phyloP scores from a whole-genome alignment of 1,140 invertebrate species.

The Zaprionus inermis region DNA sequence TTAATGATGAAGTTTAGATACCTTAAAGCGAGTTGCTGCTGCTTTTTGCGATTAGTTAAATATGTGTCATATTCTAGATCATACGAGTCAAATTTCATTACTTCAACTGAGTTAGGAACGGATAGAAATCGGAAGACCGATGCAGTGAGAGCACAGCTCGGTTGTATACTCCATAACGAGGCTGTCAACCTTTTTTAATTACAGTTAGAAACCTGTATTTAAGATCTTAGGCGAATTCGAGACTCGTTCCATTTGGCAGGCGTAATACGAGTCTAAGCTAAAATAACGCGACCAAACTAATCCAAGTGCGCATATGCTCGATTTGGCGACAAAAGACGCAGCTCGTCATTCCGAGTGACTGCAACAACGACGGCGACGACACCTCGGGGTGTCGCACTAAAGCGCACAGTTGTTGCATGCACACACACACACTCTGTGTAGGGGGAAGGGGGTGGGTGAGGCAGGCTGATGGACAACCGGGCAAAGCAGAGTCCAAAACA shows the following conservation, averaged over 20 bases:
- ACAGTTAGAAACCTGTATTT: slow-evolving; percentile 11
- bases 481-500: slow-evolving; percentile 47
- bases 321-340: slow-evolving; percentile 40
- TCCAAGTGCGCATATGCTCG: slow-evolving; percentile 73
- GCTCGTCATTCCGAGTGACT: slow-evolving; percentile 67
- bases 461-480: slow-evolving; percentile 50
- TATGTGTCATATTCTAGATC: too few species aligned
- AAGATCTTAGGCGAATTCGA: neutral
- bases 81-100: too few species aligned
- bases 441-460: neutral
- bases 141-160: too few species aligned
- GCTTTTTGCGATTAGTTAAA: too few species aligned
- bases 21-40: too few species aligned
- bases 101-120: too few species aligned
- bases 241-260: neutral
- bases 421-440: slow-evolving; percentile 5
- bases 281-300: slow-evolving; percentile 37
- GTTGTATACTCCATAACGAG: too few species aligned
- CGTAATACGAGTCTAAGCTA: slow-evolving; percentile 20
- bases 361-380: slow-evolving; percentile 56
- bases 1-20: too few species aligned
- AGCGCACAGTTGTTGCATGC: slow-evolving; percentile 61
- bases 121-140: too few species aligned
- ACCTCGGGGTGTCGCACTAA: slow-evolving; percentile 80
- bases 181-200: neutral